phyloP scores from a whole-genome alignment of 1,140 invertebrate genomes.

The Aphis gossypii region DNA sequence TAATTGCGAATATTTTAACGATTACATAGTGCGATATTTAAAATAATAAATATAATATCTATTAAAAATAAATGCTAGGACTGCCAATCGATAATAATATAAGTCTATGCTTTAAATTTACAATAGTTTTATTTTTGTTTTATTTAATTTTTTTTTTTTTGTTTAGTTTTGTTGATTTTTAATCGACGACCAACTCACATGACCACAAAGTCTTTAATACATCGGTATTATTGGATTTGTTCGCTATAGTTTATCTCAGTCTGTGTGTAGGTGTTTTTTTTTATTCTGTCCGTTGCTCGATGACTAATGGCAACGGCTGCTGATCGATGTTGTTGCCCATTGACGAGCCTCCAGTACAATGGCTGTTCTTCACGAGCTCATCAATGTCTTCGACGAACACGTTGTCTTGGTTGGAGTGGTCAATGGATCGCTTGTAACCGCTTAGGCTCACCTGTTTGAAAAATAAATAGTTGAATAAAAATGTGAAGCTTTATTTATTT shows the following conservation, averaged over 20 bases:
- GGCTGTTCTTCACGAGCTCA: conserved; percentile 61
- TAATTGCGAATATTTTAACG: conserved; percentile 40
- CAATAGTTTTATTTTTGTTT: neutral
- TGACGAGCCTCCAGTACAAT: conserved; percentile 50
- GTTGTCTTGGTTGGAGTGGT: conserved; percentile 51
- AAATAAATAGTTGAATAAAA: neutral
- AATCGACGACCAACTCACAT: conserved; percentile 2
- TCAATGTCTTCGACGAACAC: conserved; percentile 64
- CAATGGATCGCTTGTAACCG: conserved; percentile 74
- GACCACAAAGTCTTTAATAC: conserved; percentile 21
- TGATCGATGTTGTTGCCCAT: conserved; percentile 51
- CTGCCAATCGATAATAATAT: conserved; percentile 24
- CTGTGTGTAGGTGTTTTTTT: neutral
- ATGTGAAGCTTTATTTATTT: neutral
- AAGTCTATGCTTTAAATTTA: conserved; percentile 44
- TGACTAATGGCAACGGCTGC: conserved; percentile 59
- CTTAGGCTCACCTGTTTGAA: conserved; percentile 68
- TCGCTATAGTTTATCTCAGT: conserved; percentile 48
- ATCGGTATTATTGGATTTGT: conserved; percentile 33
- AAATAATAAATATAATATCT: conserved; percentile 15
- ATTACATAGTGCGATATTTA: conserved; percentile 36
- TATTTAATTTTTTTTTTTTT: neutral
- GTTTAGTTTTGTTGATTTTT: conserved; percentile 2
- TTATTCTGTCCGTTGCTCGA: conserved; percentile 60
- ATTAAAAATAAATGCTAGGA: conserved; percentile 50